Base-by-base conservation (phyloP, 2,888 invertebrate species). In the Catocala nupta region DNA sequence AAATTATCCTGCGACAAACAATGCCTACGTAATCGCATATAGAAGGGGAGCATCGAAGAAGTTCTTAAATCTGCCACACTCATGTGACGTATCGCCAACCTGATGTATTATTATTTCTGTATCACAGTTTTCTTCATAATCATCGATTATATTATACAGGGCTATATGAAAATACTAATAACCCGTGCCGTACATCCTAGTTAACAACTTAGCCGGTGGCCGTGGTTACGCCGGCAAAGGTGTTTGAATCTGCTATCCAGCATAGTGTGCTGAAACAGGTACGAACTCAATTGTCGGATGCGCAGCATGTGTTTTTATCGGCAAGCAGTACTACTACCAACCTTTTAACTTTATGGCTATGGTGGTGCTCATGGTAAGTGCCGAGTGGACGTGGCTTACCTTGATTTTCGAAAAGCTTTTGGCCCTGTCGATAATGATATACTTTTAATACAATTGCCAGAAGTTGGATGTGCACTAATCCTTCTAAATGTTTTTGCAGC, bases 141-240 rank as follows among this genome's bases (percentile, higher is more conserved):
- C 25, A 25, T 25, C 25, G 25, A 25, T 25, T 3, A 25, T 25
- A 25, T 25, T 25, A 25, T 25, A 25, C 25, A 25, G 25, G 25
- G 25, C 25, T 25, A 25, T 3, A 25, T 25, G 4, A 25, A 25
- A 25, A 25, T 25, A 25, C 25, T 25, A 25, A 25, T 25, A 25
- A 25, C 25, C 25, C 25, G 4, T 25, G 25, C 25, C 25, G 4
- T 25, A 25, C 1, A 25, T 25, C 25, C 25, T 25, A 25, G 1
- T 16, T 16, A 16, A 16, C 4, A 25, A 25, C 25, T 11, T 5
- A n/a, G 11, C 43, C 43, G 11, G 43, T 69, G 10, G 69, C 69
- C 1, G 63, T 72, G 8, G 10, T 71, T 63, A 5, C n/a, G n/a
- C 55, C 54, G 0, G 69, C 59, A 0, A 70, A 70, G 25, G 62